phyloP scores from a whole-genome alignment of 2,797 vertebrate genomes.

The Falco berigora region DNA sequence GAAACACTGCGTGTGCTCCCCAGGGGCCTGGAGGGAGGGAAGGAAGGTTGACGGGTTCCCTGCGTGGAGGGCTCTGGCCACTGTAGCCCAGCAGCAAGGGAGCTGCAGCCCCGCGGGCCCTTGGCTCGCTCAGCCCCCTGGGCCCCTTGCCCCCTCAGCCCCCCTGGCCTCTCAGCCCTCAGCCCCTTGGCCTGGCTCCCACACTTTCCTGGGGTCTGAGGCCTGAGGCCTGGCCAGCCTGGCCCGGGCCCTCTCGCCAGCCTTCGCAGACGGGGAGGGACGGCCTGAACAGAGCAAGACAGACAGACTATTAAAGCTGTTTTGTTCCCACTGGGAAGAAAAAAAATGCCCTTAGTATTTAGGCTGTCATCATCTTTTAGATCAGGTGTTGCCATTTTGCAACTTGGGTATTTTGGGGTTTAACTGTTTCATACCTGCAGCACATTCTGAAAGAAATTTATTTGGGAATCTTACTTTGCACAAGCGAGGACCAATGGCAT shows the following conservation, averaged over 20 bases:
- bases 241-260: fast-evolving
- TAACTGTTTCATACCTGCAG: not conserved
- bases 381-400: not conserved
- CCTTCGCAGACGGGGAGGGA: not conserved
- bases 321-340: not conserved
- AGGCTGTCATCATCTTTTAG: not conserved
- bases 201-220: too few species aligned
- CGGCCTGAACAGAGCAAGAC: fast-evolving
- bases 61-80: fast-evolving
- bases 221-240: not conserved
- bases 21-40: not conserved
- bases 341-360: not conserved
- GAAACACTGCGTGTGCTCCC: not conserved
- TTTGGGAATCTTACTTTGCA: not conserved
- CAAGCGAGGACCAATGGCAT: fast-evolving
- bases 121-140: too few species aligned
- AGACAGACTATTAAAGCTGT: not conserved
- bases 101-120: not conserved
- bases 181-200: not conserved
- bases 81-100: not conserved
- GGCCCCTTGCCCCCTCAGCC: too few species aligned
- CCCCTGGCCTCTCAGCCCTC: too few species aligned
- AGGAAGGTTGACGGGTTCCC: not conserved
- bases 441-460: not conserved
- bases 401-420: not conserved